phyloP scores from a whole-genome alignment of 2,888 invertebrate genomes.

The Drosophila dives region DNA sequence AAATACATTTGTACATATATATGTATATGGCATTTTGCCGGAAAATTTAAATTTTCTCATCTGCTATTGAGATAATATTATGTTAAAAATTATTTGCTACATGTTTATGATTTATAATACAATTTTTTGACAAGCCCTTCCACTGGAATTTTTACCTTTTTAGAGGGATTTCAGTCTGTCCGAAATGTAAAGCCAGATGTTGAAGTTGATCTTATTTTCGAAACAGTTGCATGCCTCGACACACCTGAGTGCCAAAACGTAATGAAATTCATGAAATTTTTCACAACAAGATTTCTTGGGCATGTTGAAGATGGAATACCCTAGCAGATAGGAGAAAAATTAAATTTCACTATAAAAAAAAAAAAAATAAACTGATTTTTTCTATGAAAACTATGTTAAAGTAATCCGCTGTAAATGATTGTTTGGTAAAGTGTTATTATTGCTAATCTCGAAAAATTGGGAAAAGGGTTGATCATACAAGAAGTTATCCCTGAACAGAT shows the following conservation, averaged over 20 bases:
- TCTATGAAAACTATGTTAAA: neutral
- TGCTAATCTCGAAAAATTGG: neutral
- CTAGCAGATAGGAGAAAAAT: neutral
- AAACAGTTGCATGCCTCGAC: constrained; percentile 40
- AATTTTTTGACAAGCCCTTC: constrained; percentile 25
- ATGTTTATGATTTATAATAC: constrained; percentile 19
- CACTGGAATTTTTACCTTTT: constrained; percentile 27
- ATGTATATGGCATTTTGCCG: constrained; percentile 41
- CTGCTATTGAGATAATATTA: constrained; percentile 4
- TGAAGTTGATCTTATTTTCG: constrained; percentile 51
- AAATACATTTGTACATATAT: constrained; percentile 14
- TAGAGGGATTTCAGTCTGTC: neutral
- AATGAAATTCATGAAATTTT: constrained; percentile 33
- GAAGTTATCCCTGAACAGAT: neutral
- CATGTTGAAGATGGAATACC: neutral
- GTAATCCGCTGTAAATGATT: neutral
- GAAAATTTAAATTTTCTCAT: constrained; percentile 48
- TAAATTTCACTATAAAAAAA: neutral
- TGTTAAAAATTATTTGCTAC: constrained; percentile 39
- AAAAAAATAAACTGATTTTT: neutral
- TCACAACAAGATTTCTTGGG: neutral
- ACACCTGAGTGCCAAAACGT: constrained; percentile 47
- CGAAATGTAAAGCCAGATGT: constrained; percentile 53
- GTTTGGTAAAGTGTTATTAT: neutral
- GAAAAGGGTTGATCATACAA: neutral